Conservation (phyloP, 2,888 invertebrate species). For the Phalera bucephala region DNA sequence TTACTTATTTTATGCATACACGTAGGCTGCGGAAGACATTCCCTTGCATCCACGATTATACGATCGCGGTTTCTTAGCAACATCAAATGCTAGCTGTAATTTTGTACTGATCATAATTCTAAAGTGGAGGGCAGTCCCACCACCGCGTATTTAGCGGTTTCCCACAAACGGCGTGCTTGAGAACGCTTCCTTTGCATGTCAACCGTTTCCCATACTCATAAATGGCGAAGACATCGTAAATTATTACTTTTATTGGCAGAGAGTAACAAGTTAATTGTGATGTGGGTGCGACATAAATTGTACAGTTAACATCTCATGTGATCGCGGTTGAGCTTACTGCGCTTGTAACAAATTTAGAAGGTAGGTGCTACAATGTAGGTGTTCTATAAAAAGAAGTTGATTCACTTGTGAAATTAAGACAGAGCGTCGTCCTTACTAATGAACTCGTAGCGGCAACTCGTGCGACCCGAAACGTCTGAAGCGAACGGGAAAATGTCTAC, state of each 20-base stretch:
- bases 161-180: conserved; percentile 53
- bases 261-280: conserved; percentile 9
- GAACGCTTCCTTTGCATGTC: conserved; percentile 55
- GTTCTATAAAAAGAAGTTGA: no score
- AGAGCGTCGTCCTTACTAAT: conserved; percentile 1
- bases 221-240: conserved; percentile 30
- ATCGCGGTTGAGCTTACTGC: background rate
- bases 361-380: no score
- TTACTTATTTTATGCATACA: conserved; percentile 25
- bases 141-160: conserved; percentile 54
- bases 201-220: conserved; percentile 25
- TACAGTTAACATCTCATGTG: conserved; percentile 1
- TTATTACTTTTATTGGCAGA: conserved; percentile 14
- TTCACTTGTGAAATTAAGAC: no score
- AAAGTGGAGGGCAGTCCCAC: conserved; percentile 39
- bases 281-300: conserved; percentile 1
- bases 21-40: conserved; percentile 17
- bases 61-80: conserved; percentile 40
- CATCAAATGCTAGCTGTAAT: conserved; percentile 46
- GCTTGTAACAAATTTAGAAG: no score
- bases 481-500: no score
- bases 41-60: conserved; percentile 35
- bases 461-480: no score
- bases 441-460: background rate
- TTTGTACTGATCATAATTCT: conserved; percentile 46